Conservation (phyloP, 2,113 vertebrate species). For the Dipodomys merriami region DNA sequence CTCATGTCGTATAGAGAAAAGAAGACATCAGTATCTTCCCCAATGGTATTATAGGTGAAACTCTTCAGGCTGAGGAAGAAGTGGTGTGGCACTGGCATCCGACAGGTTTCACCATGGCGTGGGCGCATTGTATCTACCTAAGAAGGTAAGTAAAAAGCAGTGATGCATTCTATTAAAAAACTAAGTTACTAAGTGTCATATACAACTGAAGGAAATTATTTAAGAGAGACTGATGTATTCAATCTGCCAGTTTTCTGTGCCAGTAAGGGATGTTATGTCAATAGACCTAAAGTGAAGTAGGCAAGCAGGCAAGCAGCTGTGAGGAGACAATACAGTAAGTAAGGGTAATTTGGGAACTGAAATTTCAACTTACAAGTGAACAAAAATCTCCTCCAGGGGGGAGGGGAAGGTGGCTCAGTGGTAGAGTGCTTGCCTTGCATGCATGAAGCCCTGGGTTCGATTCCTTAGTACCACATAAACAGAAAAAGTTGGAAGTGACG, state of each 20-base stretch:
- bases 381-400: too few relatives aligned
- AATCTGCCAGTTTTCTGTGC: neutral
- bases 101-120: slow-evolving; percentile 93
- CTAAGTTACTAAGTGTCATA: neutral
- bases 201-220: neutral
- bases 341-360: neutral
- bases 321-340: neutral
- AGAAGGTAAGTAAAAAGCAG: slow-evolving; percentile 20
- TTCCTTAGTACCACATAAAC: too few relatives aligned
- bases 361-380: too few relatives aligned
- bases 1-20: slow-evolving; percentile 96
- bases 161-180: slow-evolving; percentile 26
- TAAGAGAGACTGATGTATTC: neutral
- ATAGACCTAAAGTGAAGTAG: neutral
- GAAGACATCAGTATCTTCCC: slow-evolving; percentile 96
- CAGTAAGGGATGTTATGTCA: neutral
- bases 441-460: too few relatives aligned
- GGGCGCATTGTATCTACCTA: slow-evolving; percentile 93
- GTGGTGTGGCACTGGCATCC: slow-evolving; percentile 95
- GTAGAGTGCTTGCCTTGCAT: too few relatives aligned
- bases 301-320: neutral
- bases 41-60: slow-evolving; percentile 98
- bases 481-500: too few relatives aligned
- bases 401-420: too few relatives aligned
- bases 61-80: slow-evolving; percentile 98